Percentiles rank a stretch among this genome's conserved stretches.
Conservation (phyloP, 2,113 vertebrate species). For the Pandion haliaetus region DNA sequence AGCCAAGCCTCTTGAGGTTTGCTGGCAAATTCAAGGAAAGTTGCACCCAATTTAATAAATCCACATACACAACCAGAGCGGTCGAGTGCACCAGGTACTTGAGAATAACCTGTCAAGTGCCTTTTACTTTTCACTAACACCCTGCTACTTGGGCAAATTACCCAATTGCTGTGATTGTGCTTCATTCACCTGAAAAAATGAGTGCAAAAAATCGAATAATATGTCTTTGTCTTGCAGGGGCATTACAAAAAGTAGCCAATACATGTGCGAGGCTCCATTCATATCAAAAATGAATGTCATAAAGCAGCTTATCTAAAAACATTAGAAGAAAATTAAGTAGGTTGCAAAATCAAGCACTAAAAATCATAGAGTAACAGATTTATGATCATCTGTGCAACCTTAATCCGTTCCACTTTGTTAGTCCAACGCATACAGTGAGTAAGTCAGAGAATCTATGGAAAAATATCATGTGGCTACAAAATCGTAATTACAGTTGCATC, state of each 20-base stretch:
- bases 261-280: rapidly evolving
- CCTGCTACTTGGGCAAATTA: not conserved
- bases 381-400: not conserved
- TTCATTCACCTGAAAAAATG: not conserved
- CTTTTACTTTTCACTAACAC: not conserved
- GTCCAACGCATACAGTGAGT: not conserved
- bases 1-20: not conserved
- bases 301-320: not conserved
- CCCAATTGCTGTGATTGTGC: not conserved
- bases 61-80: not conserved
- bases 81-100: not conserved
- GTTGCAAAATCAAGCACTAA: not conserved
- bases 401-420: not conserved
- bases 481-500: not conserved
- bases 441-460: not conserved
- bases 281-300: not conserved
- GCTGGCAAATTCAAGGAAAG: not conserved
- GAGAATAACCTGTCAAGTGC: not conserved
- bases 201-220: not conserved
- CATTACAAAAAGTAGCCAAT: not conserved
- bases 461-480: not conserved
- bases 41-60: not conserved
- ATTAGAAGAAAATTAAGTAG: not conserved
- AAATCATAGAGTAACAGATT: not conserved
- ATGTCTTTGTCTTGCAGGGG: not conserved